Base-by-base conservation (phyloP, 2,888 invertebrate species). In the Mesorhabditis belari region DNA sequence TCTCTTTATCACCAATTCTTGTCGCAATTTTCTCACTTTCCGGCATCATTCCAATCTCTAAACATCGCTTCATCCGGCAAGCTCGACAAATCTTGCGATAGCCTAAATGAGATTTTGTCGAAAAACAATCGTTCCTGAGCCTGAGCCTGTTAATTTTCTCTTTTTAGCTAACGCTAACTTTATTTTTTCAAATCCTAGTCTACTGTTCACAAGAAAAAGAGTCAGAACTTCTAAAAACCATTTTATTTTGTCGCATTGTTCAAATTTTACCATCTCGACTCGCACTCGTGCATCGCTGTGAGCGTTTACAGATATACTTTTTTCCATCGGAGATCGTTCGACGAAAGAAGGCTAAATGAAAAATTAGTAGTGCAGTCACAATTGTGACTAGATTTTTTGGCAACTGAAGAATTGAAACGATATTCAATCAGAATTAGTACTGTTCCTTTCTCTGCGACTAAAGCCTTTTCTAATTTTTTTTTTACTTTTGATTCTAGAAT, bases 11-110 rank as follows among this genome's bases (percentile, higher is more conserved):
- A 35, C 28, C 23, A 12, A 28, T 56, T 44, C 23, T 25, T 6
- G 24, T 50, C 17, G 17, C 19, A 21, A 5, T 6, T 17, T 49
- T 62, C 74, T 69, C 52, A 77, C 77, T 78, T 61, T 79, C 77
- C 2, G 77, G 76, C n/a, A 76, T 57, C 79, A 79, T 79, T 50
- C 79, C 79, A 62, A 77, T 70, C 25, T 76, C 74, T 44, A 78
- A 25, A 52, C 79, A 79, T 2, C 75, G 63, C 56, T 75, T 74
- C 68, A 78, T 70, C 4, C 77, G 65, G 53, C 79, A 79, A 21
- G 69, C 65, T 4, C 77, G 69, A 54, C 79, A 79, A 35, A 79
- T 77, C 55, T 79, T 79, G 6, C 79, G 71, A 54, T 79, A 79
- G 3, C 79, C 79, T 74, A 49, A 60, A 70, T 53, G 24, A 49